phyloP scores from a whole-genome alignment of 35 echinoderm and acorn worm species.

The Apostichopus japonicus region DNA sequence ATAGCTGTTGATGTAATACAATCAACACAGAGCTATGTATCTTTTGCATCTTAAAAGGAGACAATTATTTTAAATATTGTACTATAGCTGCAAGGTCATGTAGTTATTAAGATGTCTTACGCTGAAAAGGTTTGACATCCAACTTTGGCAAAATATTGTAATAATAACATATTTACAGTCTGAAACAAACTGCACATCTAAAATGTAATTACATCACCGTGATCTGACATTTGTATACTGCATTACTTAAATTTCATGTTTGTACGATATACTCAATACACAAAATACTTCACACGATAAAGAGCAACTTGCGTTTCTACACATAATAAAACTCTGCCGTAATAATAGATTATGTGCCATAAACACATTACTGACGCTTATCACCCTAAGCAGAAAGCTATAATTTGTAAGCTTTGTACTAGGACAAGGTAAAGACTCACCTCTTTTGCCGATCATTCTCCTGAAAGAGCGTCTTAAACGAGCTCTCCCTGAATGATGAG shows the following conservation, averaged over 20 bases:
- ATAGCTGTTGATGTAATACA: too few relatives aligned
- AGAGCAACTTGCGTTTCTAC: slow-evolving; percentile 1
- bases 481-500: slow-evolving; percentile 52
- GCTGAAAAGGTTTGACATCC: too few relatives aligned
- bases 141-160: too few relatives aligned
- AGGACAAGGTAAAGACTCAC: background rate
- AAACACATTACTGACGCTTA: background rate
- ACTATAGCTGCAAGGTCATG: too few relatives aligned
- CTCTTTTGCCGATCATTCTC: slow-evolving; percentile 52
- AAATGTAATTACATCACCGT: background rate
- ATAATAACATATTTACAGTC: too few relatives aligned
- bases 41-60: too few relatives aligned
- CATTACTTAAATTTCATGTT: background rate
- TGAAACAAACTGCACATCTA: too few relatives aligned
- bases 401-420: background rate
- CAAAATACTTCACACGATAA: background rate
- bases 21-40: too few relatives aligned
- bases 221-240: background rate
- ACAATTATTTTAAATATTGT: too few relatives aligned
- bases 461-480: slow-evolving; percentile 40
- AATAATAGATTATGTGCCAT: slow-evolving; percentile 16
- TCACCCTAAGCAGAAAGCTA: background rate
- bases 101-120: too few relatives aligned
- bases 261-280: background rate
- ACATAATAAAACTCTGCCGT: background rate